Conservation (phyloP, 64 coral and sea anemone genomes). For the Anthopleura sola region DNA sequence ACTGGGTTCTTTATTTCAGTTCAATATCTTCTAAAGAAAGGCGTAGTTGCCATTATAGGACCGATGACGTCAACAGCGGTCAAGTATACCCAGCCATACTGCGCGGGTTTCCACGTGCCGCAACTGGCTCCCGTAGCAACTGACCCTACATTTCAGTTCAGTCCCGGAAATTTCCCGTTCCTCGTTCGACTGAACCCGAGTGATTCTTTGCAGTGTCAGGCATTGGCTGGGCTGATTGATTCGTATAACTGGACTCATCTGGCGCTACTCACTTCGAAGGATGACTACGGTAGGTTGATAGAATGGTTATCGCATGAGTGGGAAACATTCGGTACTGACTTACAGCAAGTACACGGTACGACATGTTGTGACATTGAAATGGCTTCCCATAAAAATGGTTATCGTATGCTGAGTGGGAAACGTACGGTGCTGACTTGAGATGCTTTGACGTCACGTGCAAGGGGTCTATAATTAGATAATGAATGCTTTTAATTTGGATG, state of each 20-base stretch:
- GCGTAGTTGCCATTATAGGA: slow-evolving; percentile 68
- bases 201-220: slow-evolving; percentile 65
- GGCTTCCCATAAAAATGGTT: no score
- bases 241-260: slow-evolving; percentile 70
- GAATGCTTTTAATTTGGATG: not conserved
- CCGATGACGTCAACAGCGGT: slow-evolving; percentile 79
- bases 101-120: slow-evolving; percentile 69
- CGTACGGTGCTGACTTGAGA: no score
- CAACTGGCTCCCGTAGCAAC: slow-evolving; percentile 66
- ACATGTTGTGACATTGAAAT: no score
- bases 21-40: slow-evolving; percentile 48
- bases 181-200: slow-evolving; percentile 43
- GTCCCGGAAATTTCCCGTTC: slow-evolving; percentile 56
- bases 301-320: no score
- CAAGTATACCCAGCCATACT: slow-evolving; percentile 75
- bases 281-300: slow-evolving; percentile 60
- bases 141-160: slow-evolving; percentile 66
- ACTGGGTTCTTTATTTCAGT: not conserved
- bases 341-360: no score
- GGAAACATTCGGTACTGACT: no score
- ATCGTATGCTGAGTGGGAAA: no score
- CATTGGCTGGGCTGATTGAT: slow-evolving; percentile 49
- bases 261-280: slow-evolving; percentile 56
- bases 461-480: no score
- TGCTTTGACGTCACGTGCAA: no score